Evolutionary conservation across 2,888 invertebrate species (phyloP).

Genomic region (Chydorus sphaericus): DNA sequence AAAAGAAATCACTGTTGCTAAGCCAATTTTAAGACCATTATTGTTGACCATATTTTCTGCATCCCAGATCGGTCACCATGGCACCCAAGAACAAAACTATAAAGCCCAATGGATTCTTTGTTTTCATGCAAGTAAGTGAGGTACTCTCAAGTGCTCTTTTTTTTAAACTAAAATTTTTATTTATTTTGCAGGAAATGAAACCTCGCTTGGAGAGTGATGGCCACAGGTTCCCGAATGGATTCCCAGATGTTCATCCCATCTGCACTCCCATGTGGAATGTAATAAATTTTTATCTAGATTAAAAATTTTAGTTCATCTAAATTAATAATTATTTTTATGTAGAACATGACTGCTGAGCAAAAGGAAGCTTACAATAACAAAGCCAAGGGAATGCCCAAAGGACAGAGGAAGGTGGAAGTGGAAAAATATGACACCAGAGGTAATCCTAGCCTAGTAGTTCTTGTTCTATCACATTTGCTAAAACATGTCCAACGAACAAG

Average conservation of each 20-base stretch:
- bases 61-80: no score
- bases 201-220: neutral
- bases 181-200: conserved; percentile 17
- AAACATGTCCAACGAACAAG: no score
- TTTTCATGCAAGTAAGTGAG: neutral
- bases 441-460: no score
- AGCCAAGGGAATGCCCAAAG: neutral
- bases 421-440: neutral
- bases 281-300: neutral
- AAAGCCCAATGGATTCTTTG: neutral
- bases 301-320: neutral
- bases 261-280: neutral
- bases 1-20: no score
- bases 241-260: neutral
- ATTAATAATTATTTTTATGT: neutral
- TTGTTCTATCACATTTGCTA: no score
- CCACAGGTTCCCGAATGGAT: neutral
- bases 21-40: no score
- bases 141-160: no score
- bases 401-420: conserved; percentile 14
- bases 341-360: neutral
- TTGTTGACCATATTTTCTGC: no score
- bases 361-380: neutral
- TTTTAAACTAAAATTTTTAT: no score
- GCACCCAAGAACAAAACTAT: neutral